Evolutionary conservation across 2,113 vertebrate species (phyloP).

Genomic region (Nesogale talazaci): DNA sequence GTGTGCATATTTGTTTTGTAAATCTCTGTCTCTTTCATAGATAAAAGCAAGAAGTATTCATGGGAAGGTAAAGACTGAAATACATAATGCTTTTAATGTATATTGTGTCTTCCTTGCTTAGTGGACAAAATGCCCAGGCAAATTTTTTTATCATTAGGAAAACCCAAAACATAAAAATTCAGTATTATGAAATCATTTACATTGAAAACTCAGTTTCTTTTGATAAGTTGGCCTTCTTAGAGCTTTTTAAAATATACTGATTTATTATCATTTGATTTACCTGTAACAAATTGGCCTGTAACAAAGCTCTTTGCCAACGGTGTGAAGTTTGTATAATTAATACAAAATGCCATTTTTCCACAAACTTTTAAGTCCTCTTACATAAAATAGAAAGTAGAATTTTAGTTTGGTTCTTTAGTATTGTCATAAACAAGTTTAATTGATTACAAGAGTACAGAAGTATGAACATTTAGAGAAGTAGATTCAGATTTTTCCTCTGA

Average conservation of each 20-base stretch:
- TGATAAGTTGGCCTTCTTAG: neutral
- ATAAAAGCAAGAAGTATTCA: neutral
- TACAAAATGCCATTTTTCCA: neutral
- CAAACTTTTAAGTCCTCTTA: no score
- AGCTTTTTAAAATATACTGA: neutral
- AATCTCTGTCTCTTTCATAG: neutral
- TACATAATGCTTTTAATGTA: conserved; percentile 14
- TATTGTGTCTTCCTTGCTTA: conserved; percentile 42
- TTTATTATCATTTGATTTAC: conserved; percentile 54
- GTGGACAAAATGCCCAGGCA: neutral
- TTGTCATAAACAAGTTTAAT: no score
- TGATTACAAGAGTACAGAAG: no score
- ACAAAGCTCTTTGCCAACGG: neutral
- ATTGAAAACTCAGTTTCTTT: conserved; percentile 1
- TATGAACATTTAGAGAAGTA: no score
- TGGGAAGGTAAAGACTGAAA: conserved; percentile 33
- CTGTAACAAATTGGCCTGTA: neutral
- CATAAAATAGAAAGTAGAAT: no score
- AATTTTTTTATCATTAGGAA: conserved; percentile 14
- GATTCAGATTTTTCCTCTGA: no score
- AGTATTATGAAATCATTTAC: neutral
- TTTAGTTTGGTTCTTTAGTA: no score
- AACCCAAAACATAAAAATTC: conserved; percentile 9
- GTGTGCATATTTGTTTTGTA: neutral
- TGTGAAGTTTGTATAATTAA: conserved; percentile 22